Conservation (phyloP, 2,113 vertebrate species). For the Hippoglossus stenolepis region DNA sequence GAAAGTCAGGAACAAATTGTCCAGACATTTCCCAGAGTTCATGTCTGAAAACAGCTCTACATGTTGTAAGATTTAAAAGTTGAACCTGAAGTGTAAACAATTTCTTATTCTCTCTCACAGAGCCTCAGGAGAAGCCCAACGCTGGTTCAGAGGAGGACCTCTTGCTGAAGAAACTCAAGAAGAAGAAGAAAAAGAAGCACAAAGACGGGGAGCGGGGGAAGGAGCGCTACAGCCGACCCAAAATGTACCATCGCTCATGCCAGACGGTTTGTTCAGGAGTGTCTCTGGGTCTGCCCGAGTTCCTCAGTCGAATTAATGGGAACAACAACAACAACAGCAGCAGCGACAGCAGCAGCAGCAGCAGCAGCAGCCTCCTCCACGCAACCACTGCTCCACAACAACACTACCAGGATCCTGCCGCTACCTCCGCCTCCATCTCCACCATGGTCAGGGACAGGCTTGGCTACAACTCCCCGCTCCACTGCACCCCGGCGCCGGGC, state of each 20-base stretch:
- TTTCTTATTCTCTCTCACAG: constrained; percentile 32
- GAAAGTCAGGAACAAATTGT: not conserved
- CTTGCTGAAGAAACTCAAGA: constrained; percentile 77
- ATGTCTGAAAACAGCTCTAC: too few relatives aligned
- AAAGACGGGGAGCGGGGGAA: constrained; percentile 76
- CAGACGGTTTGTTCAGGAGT: constrained; percentile 76
- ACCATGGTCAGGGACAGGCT: constrained; percentile 67
- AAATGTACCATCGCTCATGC: constrained; percentile 77
- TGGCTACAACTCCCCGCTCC: constrained; percentile 67
- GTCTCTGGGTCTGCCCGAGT: constrained; percentile 64
- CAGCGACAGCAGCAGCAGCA: constrained; percentile 46
- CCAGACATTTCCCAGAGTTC: too few relatives aligned
- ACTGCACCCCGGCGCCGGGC: constrained; percentile 44
- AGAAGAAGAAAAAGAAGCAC: constrained; percentile 83
- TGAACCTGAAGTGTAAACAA: not conserved
- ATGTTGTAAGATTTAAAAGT: too few relatives aligned
- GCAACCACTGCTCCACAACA: constrained; percentile 11
- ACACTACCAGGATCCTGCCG: constrained; percentile 60
- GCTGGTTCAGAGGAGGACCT: constrained; percentile 71
- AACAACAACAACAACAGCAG: constrained; percentile 63
- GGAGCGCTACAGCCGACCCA: constrained; percentile 71
- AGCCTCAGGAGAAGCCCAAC: constrained; percentile 67
- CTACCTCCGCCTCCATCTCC: constrained; percentile 49
- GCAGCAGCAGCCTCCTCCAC: constrained; percentile 49
- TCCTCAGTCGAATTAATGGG: constrained; percentile 71